A percentile compares a stretch with the other conserved stretches of the same genome.
These are phyloP conservation scores for Muschampia plurimacula DNA, from an alignment of 2,888 invertebrate genomes.

Conservation along the genomic window DNA sequence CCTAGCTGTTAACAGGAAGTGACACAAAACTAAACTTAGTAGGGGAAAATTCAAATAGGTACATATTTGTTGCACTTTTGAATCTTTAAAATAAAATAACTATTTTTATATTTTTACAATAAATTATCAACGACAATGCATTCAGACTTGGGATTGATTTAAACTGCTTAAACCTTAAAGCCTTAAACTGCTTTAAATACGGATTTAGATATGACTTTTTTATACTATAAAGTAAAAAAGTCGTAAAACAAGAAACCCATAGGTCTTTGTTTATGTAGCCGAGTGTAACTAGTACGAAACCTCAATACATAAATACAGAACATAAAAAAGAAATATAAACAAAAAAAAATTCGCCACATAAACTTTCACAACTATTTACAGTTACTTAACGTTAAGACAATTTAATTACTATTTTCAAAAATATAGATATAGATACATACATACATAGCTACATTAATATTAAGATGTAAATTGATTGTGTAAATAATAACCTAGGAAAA, in stretches of 20 bases:
- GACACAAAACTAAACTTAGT: no score
- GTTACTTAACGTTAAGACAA: constrained; percentile 76
- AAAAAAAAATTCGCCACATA: constrained; percentile 83
- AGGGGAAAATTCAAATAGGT: no score
- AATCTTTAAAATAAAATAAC: no score
- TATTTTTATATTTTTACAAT: no score
- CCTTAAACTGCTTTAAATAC: neutral
- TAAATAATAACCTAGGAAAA: constrained; percentile 67
- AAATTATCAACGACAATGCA: no score
- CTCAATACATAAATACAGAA: constrained; percentile 81
- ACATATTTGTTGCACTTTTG: no score
- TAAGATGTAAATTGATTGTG: constrained; percentile 73
- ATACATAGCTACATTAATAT: constrained; percentile 78
- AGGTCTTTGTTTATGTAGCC: constrained; percentile 51
- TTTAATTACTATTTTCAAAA: constrained; percentile 80
- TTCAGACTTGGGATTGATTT: neutral
- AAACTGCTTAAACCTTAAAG: no score
- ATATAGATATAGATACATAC: constrained; percentile 83
- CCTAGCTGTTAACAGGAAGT: no score
- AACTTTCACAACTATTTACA: constrained; percentile 84
- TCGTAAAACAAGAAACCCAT: neutral
- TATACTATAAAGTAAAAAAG: neutral
- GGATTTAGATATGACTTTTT: neutral
- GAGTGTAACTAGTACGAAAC: constrained; percentile 62
- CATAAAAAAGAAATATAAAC: constrained; percentile 74